Conservation (phyloP, 2,888 invertebrate genomes). For the Leptinotarsa rubiginosa region DNA sequence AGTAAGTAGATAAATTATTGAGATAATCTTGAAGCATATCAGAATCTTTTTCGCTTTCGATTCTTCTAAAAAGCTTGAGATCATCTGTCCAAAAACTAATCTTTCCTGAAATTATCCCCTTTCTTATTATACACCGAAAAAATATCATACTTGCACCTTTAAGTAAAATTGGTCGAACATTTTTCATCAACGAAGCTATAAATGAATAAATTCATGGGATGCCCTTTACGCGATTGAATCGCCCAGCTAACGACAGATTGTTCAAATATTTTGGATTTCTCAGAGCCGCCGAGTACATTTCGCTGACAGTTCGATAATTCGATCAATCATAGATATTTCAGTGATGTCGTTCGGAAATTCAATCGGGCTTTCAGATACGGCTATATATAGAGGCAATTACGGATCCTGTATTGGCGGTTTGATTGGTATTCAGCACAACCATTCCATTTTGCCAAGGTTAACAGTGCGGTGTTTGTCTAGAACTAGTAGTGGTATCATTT, state of each 20-base stretch:
- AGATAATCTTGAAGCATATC: too few relatives aligned
- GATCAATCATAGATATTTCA: constrained; percentile 18
- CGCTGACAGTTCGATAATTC: constrained; percentile 15
- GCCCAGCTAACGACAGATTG: background rate
- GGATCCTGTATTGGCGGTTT: background rate
- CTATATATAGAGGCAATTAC: constrained; percentile 5
- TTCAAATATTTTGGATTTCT: constrained; percentile 9
- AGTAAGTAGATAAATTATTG: too few relatives aligned
- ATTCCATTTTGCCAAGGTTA: too few relatives aligned
- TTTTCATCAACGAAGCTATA: background rate
- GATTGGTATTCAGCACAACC: background rate
- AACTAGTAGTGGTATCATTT: too few relatives aligned
- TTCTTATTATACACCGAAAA: too few relatives aligned
- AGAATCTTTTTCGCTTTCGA: too few relatives aligned
- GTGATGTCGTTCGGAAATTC: constrained; percentile 8
- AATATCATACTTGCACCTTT: too few relatives aligned
- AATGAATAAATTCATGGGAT: background rate
- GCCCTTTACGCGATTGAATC: background rate
- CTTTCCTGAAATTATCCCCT: too few relatives aligned
- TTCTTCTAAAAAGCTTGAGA: too few relatives aligned
- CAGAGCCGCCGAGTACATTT: constrained; percentile 2
- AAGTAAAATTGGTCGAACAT: too few relatives aligned
- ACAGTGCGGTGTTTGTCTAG: too few relatives aligned
- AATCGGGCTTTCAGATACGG: background rate
- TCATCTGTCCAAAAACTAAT: too few relatives aligned